Base-by-base conservation (phyloP, 2,888 invertebrate genomes). In the Liodrosophila aerea region DNA sequence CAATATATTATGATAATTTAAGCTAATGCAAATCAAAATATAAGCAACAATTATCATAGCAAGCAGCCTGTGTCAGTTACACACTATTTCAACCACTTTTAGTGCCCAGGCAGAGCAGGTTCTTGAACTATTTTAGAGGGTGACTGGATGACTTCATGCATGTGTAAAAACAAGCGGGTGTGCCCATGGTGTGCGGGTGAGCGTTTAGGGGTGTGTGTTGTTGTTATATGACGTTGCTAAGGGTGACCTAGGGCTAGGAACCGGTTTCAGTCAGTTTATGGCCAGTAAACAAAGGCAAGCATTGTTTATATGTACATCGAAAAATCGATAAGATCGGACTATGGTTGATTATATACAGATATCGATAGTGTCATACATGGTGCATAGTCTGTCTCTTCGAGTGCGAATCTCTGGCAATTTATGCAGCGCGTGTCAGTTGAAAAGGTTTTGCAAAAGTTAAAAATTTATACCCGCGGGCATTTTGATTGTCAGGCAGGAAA, bases 271-370 rank as follows among this genome's bases (percentile, higher is more conserved):
- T 18, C 63, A 59, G 70, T 70, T 69, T 34, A 61, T n/a, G n/a
- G n/a, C n/a, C n/a, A n/a, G n/a, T n/a, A 60, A 62, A 75, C 75
- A 82, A 75, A 62, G 78, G 54, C 61, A 16, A 29, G 53, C 75
- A 71, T 82, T 75, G 78, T 74, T 41, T 62, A 27, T n/a, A 40
- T 49, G 31, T 33, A 40, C 7, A 30, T 9, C 39, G n/a, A 9
- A 8, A 72, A 76, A 83, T 80, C 76, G 76, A 76, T 76, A 76
- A 80, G 84, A 76, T 84, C n/a, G n/a, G n/a, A n/a, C n/a, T n/a
- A n/a, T n/a, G n/a, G n/a, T n/a, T n/a, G n/a, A n/a, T n/a, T n/a
- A n/a, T n/a, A n/a, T n/a, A n/a, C n/a, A n/a, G n/a, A 77, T 36
- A 15, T 12, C 50, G 69, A 56, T 67, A 58, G 52, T 34, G 30